Base-by-base conservation (phyloP, 1,140 invertebrate species). In the Drosophila dunni region DNA sequence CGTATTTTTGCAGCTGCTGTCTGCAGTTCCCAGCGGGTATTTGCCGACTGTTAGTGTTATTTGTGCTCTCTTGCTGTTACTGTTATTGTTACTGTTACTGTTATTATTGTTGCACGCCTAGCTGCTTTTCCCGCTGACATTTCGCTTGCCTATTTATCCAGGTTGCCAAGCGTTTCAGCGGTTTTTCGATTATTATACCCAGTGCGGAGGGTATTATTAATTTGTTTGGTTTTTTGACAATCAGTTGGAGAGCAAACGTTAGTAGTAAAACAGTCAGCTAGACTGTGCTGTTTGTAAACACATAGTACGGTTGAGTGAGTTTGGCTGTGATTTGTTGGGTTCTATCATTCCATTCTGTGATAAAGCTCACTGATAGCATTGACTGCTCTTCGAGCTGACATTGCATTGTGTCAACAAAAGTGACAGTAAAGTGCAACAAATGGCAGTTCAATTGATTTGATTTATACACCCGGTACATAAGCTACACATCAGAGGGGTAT, bases 1-100 rank as follows among this genome's bases (percentile, higher is more conserved):
- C 40, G 44, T 72, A 78, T 78, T 81, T 65, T 56, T 82, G 63
- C 79, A 81, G 79, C 79, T 81, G 79, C 62, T 58, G 42, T 40
- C 34, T 34, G 15, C 20, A 53, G 36, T 51, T 44, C 50, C 33
- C 50, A 53, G 50, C 34, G 34, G 29, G 6, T 29, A 33, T 29
- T 53, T 33, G 29, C 7, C 42, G 48, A 38, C 48, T 13, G 15
- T 56, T 42, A 29, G 24, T 36, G 11, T n/a, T 36, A 29, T 13
- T 48, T 33, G 29, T 36, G 15, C 13, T 6, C 56, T 63, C 40
- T 34, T 38, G 17, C 54, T 75, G 54, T 76, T 80, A 67, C 61
- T 68, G 63, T 69, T 64, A 79, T 24, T 69, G 54, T 73, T 80
- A 64, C 75, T 73, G 73, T 73, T 64, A 77, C 38, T 73, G 58